Percentiles rank a stretch among this genome's conserved stretches.
Evolutionary conservation across 1,140 invertebrate species (phyloP).

Genomic region (Colletes latitarsis): DNA sequence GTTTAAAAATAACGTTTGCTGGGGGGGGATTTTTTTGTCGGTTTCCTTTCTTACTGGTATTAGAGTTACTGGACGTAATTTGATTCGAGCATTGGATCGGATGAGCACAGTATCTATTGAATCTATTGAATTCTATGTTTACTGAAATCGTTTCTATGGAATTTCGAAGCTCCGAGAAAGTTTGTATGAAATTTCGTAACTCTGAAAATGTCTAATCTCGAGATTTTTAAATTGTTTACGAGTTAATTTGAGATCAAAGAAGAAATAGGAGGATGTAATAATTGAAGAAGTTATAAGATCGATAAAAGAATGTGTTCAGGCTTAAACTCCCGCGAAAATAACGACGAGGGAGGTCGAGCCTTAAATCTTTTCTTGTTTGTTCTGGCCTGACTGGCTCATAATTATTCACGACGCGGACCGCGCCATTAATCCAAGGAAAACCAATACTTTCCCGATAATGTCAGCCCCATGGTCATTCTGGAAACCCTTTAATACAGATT

Average conservation of each 20-base stretch:
- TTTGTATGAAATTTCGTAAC: too few relatives aligned
- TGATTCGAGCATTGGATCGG: too few relatives aligned
- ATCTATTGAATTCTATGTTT: too few relatives aligned
- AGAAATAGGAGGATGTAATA: too few relatives aligned
- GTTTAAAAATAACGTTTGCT: background rate
- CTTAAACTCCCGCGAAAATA: background rate
- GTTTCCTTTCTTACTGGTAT: background rate
- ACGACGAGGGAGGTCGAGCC: background rate
- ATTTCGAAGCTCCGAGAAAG: too few relatives aligned
- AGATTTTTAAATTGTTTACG: too few relatives aligned
- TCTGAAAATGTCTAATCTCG: too few relatives aligned
- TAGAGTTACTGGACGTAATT: background rate
- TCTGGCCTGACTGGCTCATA: constrained; percentile 32
- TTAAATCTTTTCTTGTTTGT: constrained; percentile 45
- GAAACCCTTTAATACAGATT: constrained; percentile 47
- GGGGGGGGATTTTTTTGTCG: too few relatives aligned
- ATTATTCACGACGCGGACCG: constrained; percentile 38
- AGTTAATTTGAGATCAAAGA: too few relatives aligned
- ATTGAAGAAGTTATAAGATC: too few relatives aligned
- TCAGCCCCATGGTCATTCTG: constrained; percentile 41
- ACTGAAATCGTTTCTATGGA: too few relatives aligned
- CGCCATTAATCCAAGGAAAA: constrained; percentile 45
- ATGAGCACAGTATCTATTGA: too few relatives aligned
- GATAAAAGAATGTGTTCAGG: background rate
- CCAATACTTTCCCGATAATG: constrained; percentile 53